phyloP scores from a whole-genome alignment of 2,113 vertebrate genomes.

The Cyprinus carpio region DNA sequence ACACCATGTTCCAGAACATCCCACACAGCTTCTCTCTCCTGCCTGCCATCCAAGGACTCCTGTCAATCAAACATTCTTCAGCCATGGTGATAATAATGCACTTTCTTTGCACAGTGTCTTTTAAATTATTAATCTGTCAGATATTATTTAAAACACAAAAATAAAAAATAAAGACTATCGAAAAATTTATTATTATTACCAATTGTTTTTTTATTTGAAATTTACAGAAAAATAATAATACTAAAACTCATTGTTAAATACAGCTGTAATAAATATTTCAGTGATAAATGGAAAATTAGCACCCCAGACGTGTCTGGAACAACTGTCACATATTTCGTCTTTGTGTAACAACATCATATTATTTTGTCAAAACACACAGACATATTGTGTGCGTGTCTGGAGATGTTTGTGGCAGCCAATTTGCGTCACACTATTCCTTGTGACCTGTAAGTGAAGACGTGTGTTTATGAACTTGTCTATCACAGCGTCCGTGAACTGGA shows the following conservation, averaged over 20 bases:
- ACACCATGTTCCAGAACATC: constrained; percentile 31
- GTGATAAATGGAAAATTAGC: neutral
- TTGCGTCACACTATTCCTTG: constrained; percentile 44
- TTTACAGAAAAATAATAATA: neutral
- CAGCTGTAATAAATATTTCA: neutral
- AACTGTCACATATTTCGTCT: constrained; percentile 20
- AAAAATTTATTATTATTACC: too few relatives aligned
- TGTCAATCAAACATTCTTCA: constrained; percentile 15
- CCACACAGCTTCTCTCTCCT: constrained; percentile 33
- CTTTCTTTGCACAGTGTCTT: neutral
- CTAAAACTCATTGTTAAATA: neutral
- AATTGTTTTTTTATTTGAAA: too few relatives aligned
- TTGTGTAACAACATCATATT: neutral
- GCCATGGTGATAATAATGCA: neutral
- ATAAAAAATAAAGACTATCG: neutral
- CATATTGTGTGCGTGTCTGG: constrained; percentile 29
- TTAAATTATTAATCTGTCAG: neutral
- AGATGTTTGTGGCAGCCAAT: constrained; percentile 36
- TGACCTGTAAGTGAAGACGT: constrained; percentile 34
- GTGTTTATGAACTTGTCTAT: constrained; percentile 47
- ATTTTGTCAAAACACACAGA: constrained; percentile 19
- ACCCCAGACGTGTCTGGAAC: neutral
- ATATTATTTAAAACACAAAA: neutral
- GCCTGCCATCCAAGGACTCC: neutral
- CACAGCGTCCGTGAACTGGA: constrained; percentile 13